Evolutionary conservation across 2,888 invertebrate species (phyloP).

Genomic region (Patella depressa): DNA sequence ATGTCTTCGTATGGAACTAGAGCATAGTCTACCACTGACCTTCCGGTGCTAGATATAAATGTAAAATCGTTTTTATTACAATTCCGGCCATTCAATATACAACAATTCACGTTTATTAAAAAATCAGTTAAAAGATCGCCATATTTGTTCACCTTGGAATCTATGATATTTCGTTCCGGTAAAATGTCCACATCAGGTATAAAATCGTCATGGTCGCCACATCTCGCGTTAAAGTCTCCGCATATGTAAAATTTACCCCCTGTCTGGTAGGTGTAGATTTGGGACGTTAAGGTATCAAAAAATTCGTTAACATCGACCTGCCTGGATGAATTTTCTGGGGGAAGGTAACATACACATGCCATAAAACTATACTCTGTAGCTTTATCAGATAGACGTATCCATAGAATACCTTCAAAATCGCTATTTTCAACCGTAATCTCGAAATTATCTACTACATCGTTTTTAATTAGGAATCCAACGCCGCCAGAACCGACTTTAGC

Average conservation of each 20-base stretch:
- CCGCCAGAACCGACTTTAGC: background rate
- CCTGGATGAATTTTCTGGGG: background rate
- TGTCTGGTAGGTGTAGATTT: background rate
- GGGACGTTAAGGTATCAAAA: background rate
- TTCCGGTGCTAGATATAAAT: background rate
- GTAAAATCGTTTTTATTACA: background rate
- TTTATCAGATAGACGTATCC: background rate
- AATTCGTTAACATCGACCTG: background rate
- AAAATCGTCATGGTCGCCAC: background rate
- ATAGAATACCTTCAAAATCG: background rate
- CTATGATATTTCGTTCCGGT: background rate
- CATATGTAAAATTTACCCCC: background rate
- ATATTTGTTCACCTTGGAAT: background rate
- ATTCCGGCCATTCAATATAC: background rate
- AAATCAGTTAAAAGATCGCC: background rate
- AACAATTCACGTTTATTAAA: background rate
- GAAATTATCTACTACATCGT: background rate
- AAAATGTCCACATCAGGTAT: background rate
- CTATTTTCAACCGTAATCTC: background rate
- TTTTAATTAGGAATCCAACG: background rate
- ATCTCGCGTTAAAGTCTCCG: background rate
- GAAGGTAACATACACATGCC: background rate
- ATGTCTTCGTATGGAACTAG: background rate
- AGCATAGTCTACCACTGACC: background rate
- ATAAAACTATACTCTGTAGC: background rate